Conservation (phyloP, 2,113 vertebrate genomes). For the Rhipidura dahli region DNA sequence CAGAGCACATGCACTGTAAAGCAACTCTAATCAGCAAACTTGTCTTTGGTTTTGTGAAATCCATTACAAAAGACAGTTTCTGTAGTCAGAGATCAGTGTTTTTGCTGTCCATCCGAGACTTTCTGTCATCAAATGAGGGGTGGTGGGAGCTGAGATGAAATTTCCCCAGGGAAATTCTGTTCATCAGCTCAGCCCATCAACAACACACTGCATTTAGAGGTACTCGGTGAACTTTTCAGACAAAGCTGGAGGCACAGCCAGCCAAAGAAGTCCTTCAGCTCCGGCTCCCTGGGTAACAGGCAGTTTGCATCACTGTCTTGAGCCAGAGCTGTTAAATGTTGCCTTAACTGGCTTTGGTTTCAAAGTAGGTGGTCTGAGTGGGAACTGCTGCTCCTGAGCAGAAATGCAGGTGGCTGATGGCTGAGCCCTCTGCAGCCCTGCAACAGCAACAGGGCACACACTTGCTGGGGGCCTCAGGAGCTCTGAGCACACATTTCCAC, state of each 20-base stretch:
- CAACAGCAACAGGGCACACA: not conserved
- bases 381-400: not conserved
- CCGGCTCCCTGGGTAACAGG: not conserved
- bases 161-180: not conserved
- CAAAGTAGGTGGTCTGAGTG: slow-evolving; percentile 58
- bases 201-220: not conserved
- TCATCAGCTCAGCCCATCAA: not conserved
- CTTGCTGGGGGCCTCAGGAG: not conserved
- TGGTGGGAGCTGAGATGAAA: not conserved
- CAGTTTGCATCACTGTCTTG: not conserved
- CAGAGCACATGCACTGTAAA: not conserved
- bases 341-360: not conserved
- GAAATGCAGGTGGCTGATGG: slow-evolving; percentile 36
- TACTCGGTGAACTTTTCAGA: not conserved
- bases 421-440: not conserved
- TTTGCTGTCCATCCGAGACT: not conserved
- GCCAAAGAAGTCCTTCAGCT: not conserved
- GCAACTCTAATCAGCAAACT: not conserved
- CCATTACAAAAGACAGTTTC: not conserved
- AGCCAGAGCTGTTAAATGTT: not conserved
- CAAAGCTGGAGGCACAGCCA: not conserved
- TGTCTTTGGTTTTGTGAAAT: not conserved
- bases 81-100: not conserved
- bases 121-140: not conserved
- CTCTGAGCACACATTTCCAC: not conserved